These are phyloP conservation scores for Vulpes lagopus DNA, from an alignment of 2,113 vertebrate species.

Conservation along the genomic window DNA sequence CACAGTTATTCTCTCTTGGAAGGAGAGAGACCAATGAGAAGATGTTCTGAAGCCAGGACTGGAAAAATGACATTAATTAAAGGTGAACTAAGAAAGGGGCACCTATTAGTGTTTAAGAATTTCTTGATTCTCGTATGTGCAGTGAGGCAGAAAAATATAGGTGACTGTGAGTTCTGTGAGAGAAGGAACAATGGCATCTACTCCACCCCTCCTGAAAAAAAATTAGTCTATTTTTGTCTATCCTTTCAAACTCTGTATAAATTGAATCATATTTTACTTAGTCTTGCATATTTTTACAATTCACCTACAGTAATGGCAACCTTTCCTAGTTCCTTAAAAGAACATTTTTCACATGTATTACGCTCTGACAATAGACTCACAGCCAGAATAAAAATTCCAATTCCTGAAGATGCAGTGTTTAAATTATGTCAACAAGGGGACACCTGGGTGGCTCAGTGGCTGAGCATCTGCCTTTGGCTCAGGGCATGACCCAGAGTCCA, in stretches of 20 bases:
- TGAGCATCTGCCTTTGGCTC: too few species aligned
- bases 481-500: too few species aligned
- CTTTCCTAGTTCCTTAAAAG: neutral
- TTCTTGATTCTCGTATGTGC: neutral
- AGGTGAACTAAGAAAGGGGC: neutral
- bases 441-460: too few species aligned
- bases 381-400: neutral
- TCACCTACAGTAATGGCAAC: neutral
- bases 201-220: neutral
- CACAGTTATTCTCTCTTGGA: neutral
- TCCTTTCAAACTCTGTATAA: neutral
- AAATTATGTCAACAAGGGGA: neutral
- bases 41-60: neutral
- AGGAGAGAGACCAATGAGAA: neutral
- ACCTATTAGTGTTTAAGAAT: neutral
- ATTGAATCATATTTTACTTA: conserved; percentile 16
- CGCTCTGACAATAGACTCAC: neutral
- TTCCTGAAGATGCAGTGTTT: neutral
- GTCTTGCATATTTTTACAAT: neutral
- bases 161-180: neutral
- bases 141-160: neutral
- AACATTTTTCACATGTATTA: neutral
- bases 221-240: neutral
- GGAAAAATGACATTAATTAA: neutral
- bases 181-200: neutral